A percentile compares a stretch with the other conserved stretches of the same genome.
Conservation (phyloP, 2,888 invertebrate species). For the Tholera decimalis region DNA sequence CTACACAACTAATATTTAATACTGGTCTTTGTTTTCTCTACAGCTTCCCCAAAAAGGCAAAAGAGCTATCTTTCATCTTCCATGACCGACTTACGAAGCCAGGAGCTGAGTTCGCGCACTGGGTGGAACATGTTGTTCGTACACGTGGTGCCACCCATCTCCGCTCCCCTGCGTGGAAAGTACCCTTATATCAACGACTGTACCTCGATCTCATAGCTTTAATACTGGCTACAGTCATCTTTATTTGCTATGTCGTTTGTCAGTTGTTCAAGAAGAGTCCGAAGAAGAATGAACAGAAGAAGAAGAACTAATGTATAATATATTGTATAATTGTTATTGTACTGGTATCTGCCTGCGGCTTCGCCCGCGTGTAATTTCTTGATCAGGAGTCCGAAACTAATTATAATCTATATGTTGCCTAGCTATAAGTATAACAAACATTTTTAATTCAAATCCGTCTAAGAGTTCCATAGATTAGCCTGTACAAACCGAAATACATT, state of each 20-base stretch:
- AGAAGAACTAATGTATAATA: conserved; percentile 46
- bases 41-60: conserved; percentile 68
- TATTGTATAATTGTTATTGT: background rate
- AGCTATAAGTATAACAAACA: too few relatives aligned
- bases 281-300: conserved; percentile 37
- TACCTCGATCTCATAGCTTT: conserved; percentile 70
- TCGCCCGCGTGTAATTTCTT: too few relatives aligned
- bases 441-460: too few relatives aligned
- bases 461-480: too few relatives aligned
- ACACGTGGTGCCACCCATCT: conserved; percentile 90
- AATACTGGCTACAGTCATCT: conserved; percentile 28
- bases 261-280: conserved; percentile 25
- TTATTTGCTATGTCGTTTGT: background rate
- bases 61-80: conserved; percentile 69
- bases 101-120: conserved; percentile 92
- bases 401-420: too few relatives aligned
- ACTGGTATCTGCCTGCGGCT: too few relatives aligned
- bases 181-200: conserved; percentile 77
- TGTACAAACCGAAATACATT: too few relatives aligned
- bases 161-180: conserved; percentile 70
- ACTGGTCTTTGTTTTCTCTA: background rate
- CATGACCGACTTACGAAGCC: conserved; percentile 88
- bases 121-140: conserved; percentile 92
- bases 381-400: too few relatives aligned
- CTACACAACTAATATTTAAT: too few relatives aligned